Conservation (phyloP, 2,113 vertebrate genomes). For the Prolemur simus region DNA sequence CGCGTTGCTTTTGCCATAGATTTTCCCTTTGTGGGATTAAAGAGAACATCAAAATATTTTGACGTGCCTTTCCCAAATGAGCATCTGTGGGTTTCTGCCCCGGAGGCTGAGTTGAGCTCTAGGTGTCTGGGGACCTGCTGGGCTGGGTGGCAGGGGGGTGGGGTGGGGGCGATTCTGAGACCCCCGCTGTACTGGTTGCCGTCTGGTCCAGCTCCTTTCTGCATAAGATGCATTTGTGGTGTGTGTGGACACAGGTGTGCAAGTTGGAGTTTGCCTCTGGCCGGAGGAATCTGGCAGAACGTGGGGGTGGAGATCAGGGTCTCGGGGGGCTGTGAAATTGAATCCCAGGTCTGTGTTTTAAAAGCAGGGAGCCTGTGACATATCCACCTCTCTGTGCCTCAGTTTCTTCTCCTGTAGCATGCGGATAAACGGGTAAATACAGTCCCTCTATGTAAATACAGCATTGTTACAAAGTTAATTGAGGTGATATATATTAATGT, state of each 20-base stretch:
- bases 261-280: rapidly evolving
- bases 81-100: background rate
- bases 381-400: background rate
- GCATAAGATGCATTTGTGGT: rapidly evolving
- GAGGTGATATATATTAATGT: rapidly evolving
- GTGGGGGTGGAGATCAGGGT: rapidly evolving
- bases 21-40: background rate
- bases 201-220: background rate
- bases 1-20: background rate
- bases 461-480: rapidly evolving
- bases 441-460: background rate
- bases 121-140: rapidly evolving
- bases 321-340: background rate
- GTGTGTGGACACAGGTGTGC: rapidly evolving
- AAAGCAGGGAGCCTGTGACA: background rate
- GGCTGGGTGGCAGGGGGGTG: background rate
- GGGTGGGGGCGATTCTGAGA: background rate
- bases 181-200: too few species aligned
- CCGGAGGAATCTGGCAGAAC: background rate
- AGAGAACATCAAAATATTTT: background rate
- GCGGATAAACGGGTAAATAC: too few species aligned
- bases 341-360: background rate
- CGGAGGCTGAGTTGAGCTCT: rapidly evolving
- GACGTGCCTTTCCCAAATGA: background rate
- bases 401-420: background rate